Evolutionary conservation across 2,113 vertebrate species (phyloP).

Genomic region (Passer domesticus): DNA sequence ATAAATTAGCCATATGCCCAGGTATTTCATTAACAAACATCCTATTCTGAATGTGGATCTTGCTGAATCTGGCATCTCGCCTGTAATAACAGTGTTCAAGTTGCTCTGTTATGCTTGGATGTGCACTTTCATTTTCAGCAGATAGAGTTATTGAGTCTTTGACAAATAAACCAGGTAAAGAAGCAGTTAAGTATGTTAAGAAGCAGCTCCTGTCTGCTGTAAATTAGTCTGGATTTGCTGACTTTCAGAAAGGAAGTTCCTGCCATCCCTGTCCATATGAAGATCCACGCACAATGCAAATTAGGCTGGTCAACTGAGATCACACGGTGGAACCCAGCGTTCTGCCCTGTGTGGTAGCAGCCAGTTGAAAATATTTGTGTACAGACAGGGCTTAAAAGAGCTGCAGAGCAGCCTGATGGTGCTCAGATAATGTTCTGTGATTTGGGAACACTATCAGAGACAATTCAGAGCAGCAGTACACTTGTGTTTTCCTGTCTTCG

Average conservation of each 20-base stretch:
- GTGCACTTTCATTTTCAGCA: constrained; percentile 12
- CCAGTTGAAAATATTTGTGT: not conserved
- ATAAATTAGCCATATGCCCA: constrained; percentile 35
- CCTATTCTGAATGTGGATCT: constrained; percentile 9
- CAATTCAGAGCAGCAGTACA: not conserved
- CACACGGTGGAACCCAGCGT: not conserved
- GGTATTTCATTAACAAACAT: constrained; percentile 26
- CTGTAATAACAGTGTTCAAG: not conserved
- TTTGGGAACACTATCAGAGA: not conserved
- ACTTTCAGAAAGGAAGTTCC: not conserved
- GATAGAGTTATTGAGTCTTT: not conserved
- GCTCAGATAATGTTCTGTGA: not conserved
- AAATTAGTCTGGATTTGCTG: not conserved
- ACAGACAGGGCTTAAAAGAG: not conserved
- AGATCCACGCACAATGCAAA: not conserved
- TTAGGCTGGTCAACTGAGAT: not conserved
- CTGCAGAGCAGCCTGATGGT: not conserved
- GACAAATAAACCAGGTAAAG: not conserved
- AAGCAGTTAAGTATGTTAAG: not conserved
- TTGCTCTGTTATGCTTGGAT: not conserved
- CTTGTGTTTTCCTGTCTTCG: not conserved
- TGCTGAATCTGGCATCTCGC: constrained; percentile 12
- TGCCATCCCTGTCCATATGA: not conserved
- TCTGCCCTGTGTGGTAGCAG: not conserved
- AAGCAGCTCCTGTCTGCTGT: not conserved